These are phyloP conservation scores for Philaethria dido DNA, from an alignment of 2,888 invertebrate species.

Conservation along the genomic window DNA sequence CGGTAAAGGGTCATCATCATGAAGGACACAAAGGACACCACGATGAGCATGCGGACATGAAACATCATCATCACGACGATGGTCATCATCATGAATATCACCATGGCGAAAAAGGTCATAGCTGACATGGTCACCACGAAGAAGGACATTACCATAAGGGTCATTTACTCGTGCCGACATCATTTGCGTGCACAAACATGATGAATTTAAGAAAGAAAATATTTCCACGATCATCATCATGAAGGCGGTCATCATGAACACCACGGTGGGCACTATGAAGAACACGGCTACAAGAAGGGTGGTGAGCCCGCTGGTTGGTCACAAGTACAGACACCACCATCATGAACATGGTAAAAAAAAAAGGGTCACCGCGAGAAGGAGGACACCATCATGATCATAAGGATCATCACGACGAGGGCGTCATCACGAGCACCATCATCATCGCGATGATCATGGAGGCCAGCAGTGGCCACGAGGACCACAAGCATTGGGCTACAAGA, in stretches of 20 bases:
- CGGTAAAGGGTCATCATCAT: conserved; percentile 88
- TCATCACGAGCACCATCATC: conserved; percentile 90
- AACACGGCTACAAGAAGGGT: conserved; percentile 92
- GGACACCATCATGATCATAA: conserved; percentile 91
- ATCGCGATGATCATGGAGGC: conserved; percentile 90
- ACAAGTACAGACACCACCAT: conserved; percentile 90
- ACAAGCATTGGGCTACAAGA: conserved; percentile 90
- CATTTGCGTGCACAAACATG: conserved; percentile 93
- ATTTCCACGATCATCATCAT: conserved; percentile 93
- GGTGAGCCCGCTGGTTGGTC: too few species aligned
- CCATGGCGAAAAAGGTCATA: conserved; percentile 87
- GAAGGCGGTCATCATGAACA: conserved; percentile 91
- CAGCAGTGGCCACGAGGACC: conserved; percentile 90
- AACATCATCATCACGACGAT: conserved; percentile 86
- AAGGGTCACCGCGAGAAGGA: conserved; percentile 91
- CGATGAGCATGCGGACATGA: conserved; percentile 86
- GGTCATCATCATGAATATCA: conserved; percentile 87
- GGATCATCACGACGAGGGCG: conserved; percentile 90
- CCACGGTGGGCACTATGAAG: conserved; percentile 91
- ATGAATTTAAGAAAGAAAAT: conserved; percentile 93
- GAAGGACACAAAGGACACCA: conserved; percentile 86
- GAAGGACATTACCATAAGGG: conserved; percentile 91
- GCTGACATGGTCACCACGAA: conserved; percentile 81
- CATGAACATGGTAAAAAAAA: conserved; percentile 91
- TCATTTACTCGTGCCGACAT: conserved; percentile 92